Evolutionary conservation across 1,140 invertebrate genomes (phyloP), one percentile per base, ranked within the genome.

Genomic region (Adelges cooleyi): DNA sequence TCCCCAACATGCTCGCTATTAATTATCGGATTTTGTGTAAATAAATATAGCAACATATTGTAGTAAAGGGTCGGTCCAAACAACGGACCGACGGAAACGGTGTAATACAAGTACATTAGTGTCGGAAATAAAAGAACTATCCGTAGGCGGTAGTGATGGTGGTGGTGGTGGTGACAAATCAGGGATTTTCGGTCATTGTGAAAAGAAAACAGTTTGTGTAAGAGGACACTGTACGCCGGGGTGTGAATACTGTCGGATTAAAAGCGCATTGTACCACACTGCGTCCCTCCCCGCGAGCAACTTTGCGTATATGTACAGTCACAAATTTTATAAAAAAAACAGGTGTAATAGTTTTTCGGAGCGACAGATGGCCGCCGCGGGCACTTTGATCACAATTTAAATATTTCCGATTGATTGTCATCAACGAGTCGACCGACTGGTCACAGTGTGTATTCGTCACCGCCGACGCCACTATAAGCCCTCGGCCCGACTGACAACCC

Each of bases 381-480:
- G 56, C 56, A 62, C 56, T 62, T 62, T 62, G 56, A 62, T 62
- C 42, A 48, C 56, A 62, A 62, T 62, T 62, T 62, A 62, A 62
- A 62, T 62, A 62, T 62, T 62, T 62, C 56, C 56, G 56, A 62
- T 62, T 62, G 56, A 62, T 62, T 62, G 56, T 62, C 56, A 62
- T 62, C 56, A 33, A 33, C 29, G 29, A 33, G 29, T 33, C 29
- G 29, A 33, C 22, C 23, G 42, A 15, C 56, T 25, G 42, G 40
- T 46, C 56, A n/a, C 56, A 62, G 56, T 46, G 56, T 62, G 56
- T 46, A 42, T 62, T 42, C 42, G 54, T 17, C 23, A n/a, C 20
- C 36, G 18, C 10, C 36, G 20, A 33, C 36, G 22, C 40, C 53
- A 17, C 18, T 18, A n/a, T n/a, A 46, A 38, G 11, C 54, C 54